Evolutionary conservation across 2,797 vertebrate species (phyloP).

Genomic region (Salmo trutta): DNA sequence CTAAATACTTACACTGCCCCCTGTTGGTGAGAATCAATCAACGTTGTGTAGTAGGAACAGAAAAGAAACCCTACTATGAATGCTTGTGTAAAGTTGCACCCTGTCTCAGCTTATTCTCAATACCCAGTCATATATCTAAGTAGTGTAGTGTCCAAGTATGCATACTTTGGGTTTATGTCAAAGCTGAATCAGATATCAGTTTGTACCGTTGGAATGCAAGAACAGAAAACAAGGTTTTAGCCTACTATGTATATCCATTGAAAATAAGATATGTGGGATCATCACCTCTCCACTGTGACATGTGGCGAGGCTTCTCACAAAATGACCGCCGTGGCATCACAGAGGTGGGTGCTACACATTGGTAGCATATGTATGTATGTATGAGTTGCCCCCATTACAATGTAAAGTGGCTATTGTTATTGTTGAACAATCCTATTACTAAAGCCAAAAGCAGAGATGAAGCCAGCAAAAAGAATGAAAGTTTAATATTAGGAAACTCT

Average conservation of each 20-base stretch:
- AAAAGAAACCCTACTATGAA: not conserved
- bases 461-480: slow-evolving; percentile 1
- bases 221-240: no score
- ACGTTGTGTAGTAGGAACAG: not conserved
- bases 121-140: not conserved
- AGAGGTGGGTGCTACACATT: not conserved
- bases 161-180: not conserved
- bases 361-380: not conserved
- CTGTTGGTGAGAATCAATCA: slow-evolving; percentile 56
- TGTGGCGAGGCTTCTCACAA: not conserved
- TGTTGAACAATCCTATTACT: not conserved
- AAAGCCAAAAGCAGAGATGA: not conserved
- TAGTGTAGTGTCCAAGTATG: not conserved
- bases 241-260: no score
- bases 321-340: not conserved
- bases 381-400: not conserved
- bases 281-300: not conserved
- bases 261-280: no score
- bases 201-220: no score
- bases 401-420: not conserved
- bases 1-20: slow-evolving; percentile 72
- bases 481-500: slow-evolving; percentile 28
- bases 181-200: not conserved
- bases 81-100: not conserved
- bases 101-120: not conserved